Evolutionary conservation across 2,113 vertebrate species (phyloP), one percentile per base, ranked within the genome.

Genomic region (Labeo rohita): DNA sequence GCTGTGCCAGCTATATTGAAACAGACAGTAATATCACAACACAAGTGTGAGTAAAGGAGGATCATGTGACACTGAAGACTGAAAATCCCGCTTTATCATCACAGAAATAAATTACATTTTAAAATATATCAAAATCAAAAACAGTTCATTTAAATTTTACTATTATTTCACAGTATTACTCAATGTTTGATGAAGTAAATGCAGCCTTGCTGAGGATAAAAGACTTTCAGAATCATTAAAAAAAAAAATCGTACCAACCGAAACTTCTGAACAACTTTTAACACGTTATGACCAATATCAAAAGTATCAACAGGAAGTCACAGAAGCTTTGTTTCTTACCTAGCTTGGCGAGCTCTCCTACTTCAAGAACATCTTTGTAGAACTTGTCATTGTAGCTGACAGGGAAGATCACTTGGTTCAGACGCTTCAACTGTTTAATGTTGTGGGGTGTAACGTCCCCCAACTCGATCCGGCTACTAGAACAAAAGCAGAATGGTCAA

Each of bases 321-420:
- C 28, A 4, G 4, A 21, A 21, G 18, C 52, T 56, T 15, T 4
- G 75, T 11, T 12, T 74, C 92, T 94, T 89, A 99, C 98, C 98
- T 94, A 99, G 96, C 94, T 99, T 99, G 92, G 98, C 98, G 83
- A 99, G 97, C 89, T 99, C 98, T 88, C 98, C 98, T 91, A 99
- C 98, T 93, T 99, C 98, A 94, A 99, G 94, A 50, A 99, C 98
- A 92, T 99, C 98, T 94, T 99, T 99, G 96, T 99, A 99, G 96
- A 99, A 99, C 94, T 99, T 99, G 96, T 99, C 98, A 72, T 99
- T 99, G 96, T 99, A 99, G 95, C 98, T 99, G 94, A 99, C 98
- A 59, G 98, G 98, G 92, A 99, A 99, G 96, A 99, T 99, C 93
- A 99, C 98, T 94, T 99, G 98, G 93, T 99, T 99, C 92, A 99